Evolutionary conservation across 2,888 invertebrate species (phyloP).

Genomic region (Calameuta pallipes): DNA sequence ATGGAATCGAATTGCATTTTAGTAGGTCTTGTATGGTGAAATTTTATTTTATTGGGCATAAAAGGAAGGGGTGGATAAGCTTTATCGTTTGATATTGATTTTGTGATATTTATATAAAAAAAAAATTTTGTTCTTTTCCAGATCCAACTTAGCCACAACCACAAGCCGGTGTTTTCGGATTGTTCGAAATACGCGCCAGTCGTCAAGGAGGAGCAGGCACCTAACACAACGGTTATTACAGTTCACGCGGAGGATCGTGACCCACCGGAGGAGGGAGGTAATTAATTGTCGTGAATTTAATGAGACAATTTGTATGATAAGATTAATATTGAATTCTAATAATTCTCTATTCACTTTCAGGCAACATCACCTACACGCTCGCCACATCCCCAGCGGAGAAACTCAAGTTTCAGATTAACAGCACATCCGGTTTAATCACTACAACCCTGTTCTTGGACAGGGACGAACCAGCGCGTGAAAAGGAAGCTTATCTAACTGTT

Average conservation of each 20-base stretch:
- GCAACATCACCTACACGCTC: conserved; percentile 85
- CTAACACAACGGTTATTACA: conserved; percentile 81
- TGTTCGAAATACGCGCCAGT: conserved; percentile 85
- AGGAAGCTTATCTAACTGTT: conserved; percentile 86
- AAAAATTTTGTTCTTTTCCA: background rate
- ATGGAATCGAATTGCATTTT: background rate
- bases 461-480: conserved; percentile 88
- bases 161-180: conserved; percentile 88
- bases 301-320: background rate
- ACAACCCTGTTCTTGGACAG: conserved; percentile 87
- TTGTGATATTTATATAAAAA: background rate
- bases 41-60: too few species aligned
- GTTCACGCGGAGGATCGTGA: conserved; percentile 81
- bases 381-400: conserved; percentile 80
- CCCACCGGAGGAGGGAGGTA: conserved; percentile 79
- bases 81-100: background rate
- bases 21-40: background rate
- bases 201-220: conserved; percentile 82
- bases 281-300: background rate
- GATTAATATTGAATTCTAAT: background rate
- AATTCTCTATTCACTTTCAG: conserved; percentile 44
- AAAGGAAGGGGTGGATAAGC: too few species aligned
- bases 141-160: conserved; percentile 71
- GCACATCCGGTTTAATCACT: conserved; percentile 79
- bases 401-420: conserved; percentile 83